Percentiles rank a stretch among this genome's conserved stretches.
Conservation (phyloP, 2,797 vertebrate species). For the Gorsachius magnificus region DNA sequence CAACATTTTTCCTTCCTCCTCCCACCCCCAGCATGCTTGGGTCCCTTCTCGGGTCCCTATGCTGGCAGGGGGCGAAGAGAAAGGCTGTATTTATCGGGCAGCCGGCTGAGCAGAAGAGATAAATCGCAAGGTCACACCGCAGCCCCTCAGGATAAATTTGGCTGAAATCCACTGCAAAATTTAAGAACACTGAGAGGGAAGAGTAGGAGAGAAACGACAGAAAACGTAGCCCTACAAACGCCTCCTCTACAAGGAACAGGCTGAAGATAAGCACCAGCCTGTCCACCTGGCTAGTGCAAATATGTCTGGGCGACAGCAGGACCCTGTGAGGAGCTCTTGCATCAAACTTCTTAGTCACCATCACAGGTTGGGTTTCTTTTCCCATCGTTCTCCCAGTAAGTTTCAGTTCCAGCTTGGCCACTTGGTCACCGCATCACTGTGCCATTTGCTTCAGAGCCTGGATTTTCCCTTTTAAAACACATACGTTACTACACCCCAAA, state of each 20-base stretch:
- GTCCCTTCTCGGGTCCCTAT: background rate
- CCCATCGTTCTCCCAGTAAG: background rate
- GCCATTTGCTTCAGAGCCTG: background rate
- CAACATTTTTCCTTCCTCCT: background rate
- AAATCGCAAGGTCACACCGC: accelerated
- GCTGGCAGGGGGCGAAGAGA: background rate
- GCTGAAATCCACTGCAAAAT: background rate
- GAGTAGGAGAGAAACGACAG: background rate
- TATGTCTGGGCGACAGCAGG: background rate
- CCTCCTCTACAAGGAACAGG: background rate
- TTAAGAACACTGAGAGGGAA: background rate
- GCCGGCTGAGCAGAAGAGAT: background rate
- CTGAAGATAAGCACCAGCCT: background rate
- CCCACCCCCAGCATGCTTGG: background rate
- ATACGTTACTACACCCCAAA: background rate
- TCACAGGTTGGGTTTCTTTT: background rate
- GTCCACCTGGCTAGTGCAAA: background rate
- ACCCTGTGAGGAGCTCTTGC: background rate
- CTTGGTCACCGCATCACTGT: background rate
- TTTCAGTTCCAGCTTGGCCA: conserved; percentile 21
- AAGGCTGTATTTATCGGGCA: background rate
- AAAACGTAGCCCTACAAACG: background rate
- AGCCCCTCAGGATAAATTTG: background rate
- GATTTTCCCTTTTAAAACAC: background rate
- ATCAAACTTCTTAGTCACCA: background rate